These are phyloP conservation scores for Rattus rattus DNA, from an alignment of 2,113 vertebrate genomes.

Conservation along the genomic window DNA sequence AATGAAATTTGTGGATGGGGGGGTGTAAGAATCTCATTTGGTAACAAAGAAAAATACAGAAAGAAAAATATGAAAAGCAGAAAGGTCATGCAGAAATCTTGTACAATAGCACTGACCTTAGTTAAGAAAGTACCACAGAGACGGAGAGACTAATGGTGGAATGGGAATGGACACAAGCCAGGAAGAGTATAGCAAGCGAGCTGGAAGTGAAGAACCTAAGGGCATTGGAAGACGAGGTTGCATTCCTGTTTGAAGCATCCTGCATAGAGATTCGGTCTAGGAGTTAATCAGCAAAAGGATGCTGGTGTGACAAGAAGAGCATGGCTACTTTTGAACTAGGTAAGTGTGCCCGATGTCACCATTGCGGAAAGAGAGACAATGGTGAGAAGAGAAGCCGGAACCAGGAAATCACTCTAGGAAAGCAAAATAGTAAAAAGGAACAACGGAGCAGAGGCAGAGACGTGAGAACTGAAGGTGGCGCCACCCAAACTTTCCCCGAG, in stretches of 20 bases:
- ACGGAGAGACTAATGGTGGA: not conserved
- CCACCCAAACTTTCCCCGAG: not conserved
- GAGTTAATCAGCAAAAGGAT: not conserved
- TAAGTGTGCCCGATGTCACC: not conserved
- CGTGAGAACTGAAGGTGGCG: not conserved
- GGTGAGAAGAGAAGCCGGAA: not conserved
- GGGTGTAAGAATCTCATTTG: not conserved
- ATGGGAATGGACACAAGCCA: not conserved
- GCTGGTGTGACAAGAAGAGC: not conserved
- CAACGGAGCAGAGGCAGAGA: not conserved
- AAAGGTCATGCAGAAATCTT: slow-evolving; percentile 5
- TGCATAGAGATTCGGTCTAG: not conserved
- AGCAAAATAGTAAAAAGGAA: not conserved
- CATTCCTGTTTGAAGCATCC: not conserved
- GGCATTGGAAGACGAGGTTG: not conserved
- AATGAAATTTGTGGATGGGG: not conserved
- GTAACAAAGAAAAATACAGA: slow-evolving; percentile 25
- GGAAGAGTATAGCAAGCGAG: not conserved
- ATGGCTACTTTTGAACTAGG: not conserved
- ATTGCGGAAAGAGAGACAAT: not conserved
- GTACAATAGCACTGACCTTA: slow-evolving; percentile 3
- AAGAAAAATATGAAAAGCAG: slow-evolving; percentile 9
- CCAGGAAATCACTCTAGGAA: not conserved
- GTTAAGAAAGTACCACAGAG: not conserved
- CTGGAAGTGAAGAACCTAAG: not conserved